Percentiles rank a stretch among this genome's conserved stretches.
phyloP scores from a whole-genome alignment of 2,113 vertebrate genomes.

The Lepus europaeus region DNA sequence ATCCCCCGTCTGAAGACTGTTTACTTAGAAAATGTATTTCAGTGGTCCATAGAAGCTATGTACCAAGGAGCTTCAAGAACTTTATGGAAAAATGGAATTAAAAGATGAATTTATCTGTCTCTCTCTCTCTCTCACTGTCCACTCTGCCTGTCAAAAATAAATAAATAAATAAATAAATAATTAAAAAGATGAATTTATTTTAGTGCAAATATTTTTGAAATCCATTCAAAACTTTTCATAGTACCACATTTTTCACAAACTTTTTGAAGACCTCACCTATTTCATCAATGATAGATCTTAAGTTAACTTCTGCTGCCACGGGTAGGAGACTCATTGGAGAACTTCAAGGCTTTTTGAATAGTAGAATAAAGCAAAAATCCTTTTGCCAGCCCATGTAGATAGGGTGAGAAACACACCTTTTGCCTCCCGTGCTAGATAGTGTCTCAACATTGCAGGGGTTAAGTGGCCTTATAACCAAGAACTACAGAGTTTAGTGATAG shows the following conservation, averaged over 20 bases:
- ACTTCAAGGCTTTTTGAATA: not conserved
- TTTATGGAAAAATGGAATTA: no score
- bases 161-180: no score
- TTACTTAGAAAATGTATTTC: conserved; percentile 11
- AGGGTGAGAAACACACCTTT: conserved; percentile 4
- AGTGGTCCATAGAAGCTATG: not conserved
- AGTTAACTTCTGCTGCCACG: not conserved
- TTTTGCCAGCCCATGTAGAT: not conserved
- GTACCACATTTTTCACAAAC: no score
- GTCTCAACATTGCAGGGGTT: not conserved
- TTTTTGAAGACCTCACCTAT: not conserved
- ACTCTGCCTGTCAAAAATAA: no score
- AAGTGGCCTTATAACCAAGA: not conserved
- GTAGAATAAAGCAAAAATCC: not conserved
- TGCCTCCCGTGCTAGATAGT: not conserved
- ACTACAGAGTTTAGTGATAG: not conserved
- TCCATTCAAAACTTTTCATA: no score
- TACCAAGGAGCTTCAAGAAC: no score
- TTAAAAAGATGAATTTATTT: no score
- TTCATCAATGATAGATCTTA: not conserved
- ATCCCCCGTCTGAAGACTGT: not conserved
- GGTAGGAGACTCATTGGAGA: not conserved
- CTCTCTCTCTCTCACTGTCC: no score
- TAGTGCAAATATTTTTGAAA: no score
- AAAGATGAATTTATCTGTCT: no score